A percentile compares a stretch with the other conserved stretches of the same genome.
Evolutionary conservation across 2,797 vertebrate genomes (phyloP).

Genomic region (Esox masquinongy): DNA sequence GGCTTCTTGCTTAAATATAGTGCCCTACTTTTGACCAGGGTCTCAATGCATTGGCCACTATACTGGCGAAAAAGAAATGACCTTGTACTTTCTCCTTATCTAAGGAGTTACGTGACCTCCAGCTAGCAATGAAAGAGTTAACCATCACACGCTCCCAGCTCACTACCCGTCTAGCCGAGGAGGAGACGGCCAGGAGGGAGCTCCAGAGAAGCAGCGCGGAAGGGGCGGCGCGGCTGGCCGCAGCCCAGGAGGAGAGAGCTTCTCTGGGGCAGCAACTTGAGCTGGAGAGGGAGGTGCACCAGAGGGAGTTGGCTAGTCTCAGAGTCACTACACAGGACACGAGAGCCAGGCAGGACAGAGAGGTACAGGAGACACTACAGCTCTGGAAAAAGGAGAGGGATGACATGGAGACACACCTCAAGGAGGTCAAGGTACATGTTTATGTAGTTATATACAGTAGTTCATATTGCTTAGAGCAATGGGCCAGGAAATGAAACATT

Average conservation of each 20-base stretch:
- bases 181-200: slow-evolving; percentile 78
- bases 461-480: background rate
- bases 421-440: slow-evolving; percentile 72
- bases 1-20: background rate
- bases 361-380: slow-evolving; percentile 75
- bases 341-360: slow-evolving; percentile 74
- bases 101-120: slow-evolving; percentile 69
- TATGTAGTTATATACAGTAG: background rate
- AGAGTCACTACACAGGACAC: slow-evolving; percentile 68
- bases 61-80: too few relatives aligned
- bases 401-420: slow-evolving; percentile 75
- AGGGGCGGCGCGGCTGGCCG: slow-evolving; percentile 72
- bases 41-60: background rate
- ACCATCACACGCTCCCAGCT: slow-evolving; percentile 79
- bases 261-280: slow-evolving; percentile 81
- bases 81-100: background rate
- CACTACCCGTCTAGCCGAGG: slow-evolving; percentile 75
- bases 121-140: slow-evolving; percentile 79
- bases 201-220: slow-evolving; percentile 70
- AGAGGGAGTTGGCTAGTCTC: slow-evolving; percentile 79
- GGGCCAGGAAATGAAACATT: too few relatives aligned
- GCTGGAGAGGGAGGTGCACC: slow-evolving; percentile 86
- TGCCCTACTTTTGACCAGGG: background rate
- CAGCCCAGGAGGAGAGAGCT: slow-evolving; percentile 74
- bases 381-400: slow-evolving; percentile 56